Evolutionary conservation across 2,797 vertebrate genomes (phyloP), one percentile per base, ranked within the genome.

Genomic region (Urocyon cinereoargenteus): DNA sequence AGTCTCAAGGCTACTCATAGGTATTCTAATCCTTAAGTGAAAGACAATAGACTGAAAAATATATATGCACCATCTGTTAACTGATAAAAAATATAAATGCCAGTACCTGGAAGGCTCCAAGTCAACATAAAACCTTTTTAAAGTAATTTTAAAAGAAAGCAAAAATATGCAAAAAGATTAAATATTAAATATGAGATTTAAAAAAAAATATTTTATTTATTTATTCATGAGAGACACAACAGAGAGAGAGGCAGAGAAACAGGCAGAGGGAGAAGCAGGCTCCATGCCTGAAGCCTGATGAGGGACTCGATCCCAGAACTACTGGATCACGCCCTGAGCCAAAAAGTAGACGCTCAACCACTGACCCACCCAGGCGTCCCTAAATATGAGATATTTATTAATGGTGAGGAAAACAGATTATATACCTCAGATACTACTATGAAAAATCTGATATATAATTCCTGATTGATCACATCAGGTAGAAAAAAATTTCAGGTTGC

Each of bases 361-460:
- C 40, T 45, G 40, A 45, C 6, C 7, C 40, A 45, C 40, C 40
- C 40, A 45, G 40, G 40, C 1, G 40, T 45, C 7, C 40, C 40
- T n/a, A 85, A 77, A 8, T 88, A 84, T 77, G 36, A 77, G 18
- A 15, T 53, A 84, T 53, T 72, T 73, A 49, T 7, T 75, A 12
- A 79, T 82, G 26, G 9, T 34, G 59, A 81, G 72, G 55, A 94
- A 94, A 83, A 90, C 15, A 78, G 28, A 78, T 3, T 64, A 40
- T 75, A 6, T 64, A 72, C n/a, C 51, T 88, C 31, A 83, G 53
- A 87, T 19, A 79, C 8, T 28, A 86, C 31, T 12, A 93, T 1
- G 24, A 49, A 85, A 91, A 95, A 79, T 49, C 3, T 90, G n/a
- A 49, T 92, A 90, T 73, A 84, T 94, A 84, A 89, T 49, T 93